Evolutionary conservation across 1,140 invertebrate genomes (phyloP).

Genomic region (Drosophila rufa): DNA sequence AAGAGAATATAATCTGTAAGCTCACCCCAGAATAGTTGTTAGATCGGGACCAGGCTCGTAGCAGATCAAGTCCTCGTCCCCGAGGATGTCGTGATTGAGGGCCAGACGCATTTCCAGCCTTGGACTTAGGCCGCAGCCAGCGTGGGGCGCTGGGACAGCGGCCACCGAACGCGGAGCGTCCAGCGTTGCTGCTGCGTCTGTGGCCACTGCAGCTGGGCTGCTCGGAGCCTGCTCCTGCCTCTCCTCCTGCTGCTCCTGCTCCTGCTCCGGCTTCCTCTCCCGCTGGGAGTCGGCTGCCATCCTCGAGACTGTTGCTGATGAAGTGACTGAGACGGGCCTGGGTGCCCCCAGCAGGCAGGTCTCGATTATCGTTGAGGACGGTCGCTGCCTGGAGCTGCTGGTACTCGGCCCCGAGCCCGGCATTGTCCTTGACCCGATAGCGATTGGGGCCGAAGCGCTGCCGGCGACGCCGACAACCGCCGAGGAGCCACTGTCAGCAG

Average conservation of each 20-base stretch:
- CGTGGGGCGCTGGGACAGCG: constrained; percentile 85
- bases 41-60: constrained; percentile 85
- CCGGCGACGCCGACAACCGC: constrained; percentile 76
- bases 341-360: constrained; percentile 80
- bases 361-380: constrained; percentile 85
- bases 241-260: constrained; percentile 22
- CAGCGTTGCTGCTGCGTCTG: constrained; percentile 4
- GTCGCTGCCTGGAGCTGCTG: constrained; percentile 73
- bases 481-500: constrained; percentile 84
- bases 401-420: constrained; percentile 55
- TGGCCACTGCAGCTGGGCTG: constrained; percentile 58
- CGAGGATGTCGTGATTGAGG: constrained; percentile 85
- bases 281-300: constrained; percentile 53
- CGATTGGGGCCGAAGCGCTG: constrained; percentile 72
- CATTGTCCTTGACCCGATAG: constrained; percentile 74
- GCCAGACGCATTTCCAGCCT: constrained; percentile 88
- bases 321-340: constrained; percentile 73
- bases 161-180: constrained; percentile 85
- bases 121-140: constrained; percentile 86
- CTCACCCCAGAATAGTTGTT: constrained; percentile 85
- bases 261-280: constrained; percentile 49
- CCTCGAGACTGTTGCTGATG: constrained; percentile 85
- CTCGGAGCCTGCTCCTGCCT: constrained; percentile 7
- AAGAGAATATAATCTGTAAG: no score
- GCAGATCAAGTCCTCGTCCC: constrained; percentile 85